Evolutionary conservation across 2,797 vertebrate genomes (phyloP).

Genomic region (Clarias laeviceps): DNA sequence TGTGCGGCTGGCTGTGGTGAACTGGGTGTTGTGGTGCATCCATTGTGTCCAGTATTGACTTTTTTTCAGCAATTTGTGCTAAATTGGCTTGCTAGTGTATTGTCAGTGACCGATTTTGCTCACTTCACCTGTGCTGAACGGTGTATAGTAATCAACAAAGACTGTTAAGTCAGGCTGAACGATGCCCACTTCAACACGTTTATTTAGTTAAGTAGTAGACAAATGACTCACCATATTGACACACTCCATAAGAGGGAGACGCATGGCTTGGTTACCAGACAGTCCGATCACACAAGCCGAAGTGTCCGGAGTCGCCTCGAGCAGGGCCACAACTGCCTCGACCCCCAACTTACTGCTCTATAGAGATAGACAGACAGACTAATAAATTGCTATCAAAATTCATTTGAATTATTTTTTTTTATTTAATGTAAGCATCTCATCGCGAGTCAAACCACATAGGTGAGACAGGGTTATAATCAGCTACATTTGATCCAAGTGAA

Average conservation of each 20-base stretch:
- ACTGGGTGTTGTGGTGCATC: no score
- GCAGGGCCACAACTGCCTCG: constrained; percentile 89
- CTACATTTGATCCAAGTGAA: not conserved
- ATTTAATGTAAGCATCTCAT: no score
- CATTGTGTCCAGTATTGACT: no score
- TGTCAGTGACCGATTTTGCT: no score
- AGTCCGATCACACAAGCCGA: constrained; percentile 91
- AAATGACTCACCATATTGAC: constrained; percentile 88
- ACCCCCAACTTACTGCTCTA: constrained; percentile 96
- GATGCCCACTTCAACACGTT: not conserved
- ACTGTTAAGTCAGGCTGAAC: not conserved
- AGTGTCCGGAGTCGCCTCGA: constrained; percentile 88
- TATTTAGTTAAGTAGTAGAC: not conserved
- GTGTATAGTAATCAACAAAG: not conserved
- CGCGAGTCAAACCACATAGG: no score
- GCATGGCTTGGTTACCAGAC: constrained; percentile 88
- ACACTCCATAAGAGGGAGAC: constrained; percentile 95
- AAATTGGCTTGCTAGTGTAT: no score
- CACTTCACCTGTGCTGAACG: no score
- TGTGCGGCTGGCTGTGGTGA: no score
- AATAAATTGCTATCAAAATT: not conserved
- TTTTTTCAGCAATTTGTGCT: no score
- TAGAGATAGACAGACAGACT: constrained; percentile 11
- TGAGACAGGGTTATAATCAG: not conserved
- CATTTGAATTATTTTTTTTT: not conserved